Evolutionary conservation across 1,140 invertebrate species (phyloP), one percentile per base, ranked within the genome.

Genomic region (Meloidogyne chitwoodi): DNA sequence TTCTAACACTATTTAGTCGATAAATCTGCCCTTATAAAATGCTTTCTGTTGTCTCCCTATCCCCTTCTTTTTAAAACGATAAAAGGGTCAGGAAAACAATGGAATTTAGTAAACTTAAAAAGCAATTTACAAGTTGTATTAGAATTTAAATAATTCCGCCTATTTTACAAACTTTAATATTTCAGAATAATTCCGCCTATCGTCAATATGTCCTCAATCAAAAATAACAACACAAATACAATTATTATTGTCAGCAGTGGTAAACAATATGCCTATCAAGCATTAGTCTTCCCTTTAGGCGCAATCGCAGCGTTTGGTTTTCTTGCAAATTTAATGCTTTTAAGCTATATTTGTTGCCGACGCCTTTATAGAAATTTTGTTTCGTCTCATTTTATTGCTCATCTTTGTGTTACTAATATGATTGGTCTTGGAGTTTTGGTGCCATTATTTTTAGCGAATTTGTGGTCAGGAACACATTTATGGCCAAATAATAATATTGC

Each of bases 391-490:
- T 86, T 86, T 74, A 86, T 86, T 68, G 81, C 80, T 12, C 86
- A 86, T 69, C 56, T 86, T 11, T 86, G 86, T 72, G 56, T 87
- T 65, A 86, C 85, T 16, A 86, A 86, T 70, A 77, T 87, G 44
- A 71, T 87, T 31, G 81, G 78, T 22, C 61, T 86, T 27, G 38
- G 79, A 34, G 26, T 82, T 12, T 62, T 87, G 6, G 62, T 87
- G 8, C 85, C 85, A 6, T 62, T 87, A 67, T 85, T 87, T 62
- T 71, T 87, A 8, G 75, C 79, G 22, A 87, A 81, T 68, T 69
- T 86, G 29, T 86, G 79, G 78, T 81, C 77, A 5, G 85, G 85
- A 5, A 70, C 63, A n/a, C 86, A 85, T 61, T 61, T 85, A 22
- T 87, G 86, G 76, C 67, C 74, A n/a, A 80, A 77, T 22, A 87